Conservation (phyloP, 2,888 invertebrate species). For the Drymonia ruficornis region DNA sequence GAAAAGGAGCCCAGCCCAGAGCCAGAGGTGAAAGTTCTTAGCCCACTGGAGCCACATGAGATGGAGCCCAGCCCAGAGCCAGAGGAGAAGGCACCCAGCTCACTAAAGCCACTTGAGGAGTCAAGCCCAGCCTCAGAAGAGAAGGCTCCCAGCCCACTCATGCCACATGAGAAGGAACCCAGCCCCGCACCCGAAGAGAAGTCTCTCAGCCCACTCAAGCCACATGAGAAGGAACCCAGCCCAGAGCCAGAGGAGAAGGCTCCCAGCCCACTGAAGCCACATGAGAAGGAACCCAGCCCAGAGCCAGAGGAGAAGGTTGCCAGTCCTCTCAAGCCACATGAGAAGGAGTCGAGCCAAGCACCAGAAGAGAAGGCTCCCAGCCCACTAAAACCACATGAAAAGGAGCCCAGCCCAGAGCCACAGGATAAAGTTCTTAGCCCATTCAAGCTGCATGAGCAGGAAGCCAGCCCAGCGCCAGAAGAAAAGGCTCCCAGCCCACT, state of each 20-base stretch:
- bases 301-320: constrained; percentile 6
- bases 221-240: constrained; percentile 9
- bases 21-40: constrained; percentile 11
- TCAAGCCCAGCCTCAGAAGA: constrained; percentile 4
- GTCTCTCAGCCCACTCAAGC: constrained; percentile 5
- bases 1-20: constrained; percentile 6
- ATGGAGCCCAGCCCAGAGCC: constrained; percentile 8
- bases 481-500: constrained; percentile 10
- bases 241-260: constrained; percentile 15
- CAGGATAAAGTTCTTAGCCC: too few species aligned
- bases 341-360: constrained; percentile 15
- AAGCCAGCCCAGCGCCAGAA: constrained; percentile 9
- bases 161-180: constrained; percentile 14
- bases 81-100: constrained; percentile 10
- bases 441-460: constrained; percentile 8
- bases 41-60: constrained; percentile 9
- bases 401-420: constrained; percentile 8
- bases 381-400: constrained; percentile 10
- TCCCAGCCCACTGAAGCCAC: constrained; percentile 3
- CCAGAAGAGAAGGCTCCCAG: constrained; percentile 10
- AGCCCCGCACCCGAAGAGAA: constrained; percentile 9
- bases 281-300: constrained; percentile 10
- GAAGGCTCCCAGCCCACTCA: constrained; percentile 1
- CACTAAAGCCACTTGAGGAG: constrained; percentile 2
- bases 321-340: not conserved